phyloP scores from a whole-genome alignment of 1,140 invertebrate species.

The Vanessa atalanta region DNA sequence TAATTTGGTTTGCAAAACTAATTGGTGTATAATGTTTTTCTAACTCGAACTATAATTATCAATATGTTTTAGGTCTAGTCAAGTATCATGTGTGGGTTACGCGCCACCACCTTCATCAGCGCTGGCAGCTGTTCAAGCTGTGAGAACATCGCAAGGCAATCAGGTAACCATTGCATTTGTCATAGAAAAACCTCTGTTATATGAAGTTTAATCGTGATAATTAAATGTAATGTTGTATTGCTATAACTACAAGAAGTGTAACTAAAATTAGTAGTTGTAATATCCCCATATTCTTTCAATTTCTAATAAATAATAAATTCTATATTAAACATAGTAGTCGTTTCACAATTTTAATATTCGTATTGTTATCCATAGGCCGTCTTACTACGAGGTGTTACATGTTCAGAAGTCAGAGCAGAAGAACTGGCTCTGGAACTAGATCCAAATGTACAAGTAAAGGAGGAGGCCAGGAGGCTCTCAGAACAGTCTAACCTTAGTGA shows the following conservation, averaged over 20 bases:
- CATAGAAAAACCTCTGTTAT: too few relatives aligned
- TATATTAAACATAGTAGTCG: too few relatives aligned
- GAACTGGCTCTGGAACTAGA: constrained; percentile 73
- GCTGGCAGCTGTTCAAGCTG: constrained; percentile 80
- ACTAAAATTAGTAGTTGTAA: too few relatives aligned
- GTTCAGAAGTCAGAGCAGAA: constrained; percentile 73
- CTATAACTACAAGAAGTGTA: too few relatives aligned
- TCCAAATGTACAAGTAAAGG: constrained; percentile 82
- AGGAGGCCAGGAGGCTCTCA: constrained; percentile 81
- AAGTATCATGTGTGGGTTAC: constrained; percentile 81
- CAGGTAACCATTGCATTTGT: constrained; percentile 50
- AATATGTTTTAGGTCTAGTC: constrained; percentile 83
- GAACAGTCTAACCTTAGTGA: constrained; percentile 79
- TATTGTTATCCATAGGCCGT: constrained; percentile 57
- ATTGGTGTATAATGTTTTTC: too few relatives aligned
- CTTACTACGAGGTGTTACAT: constrained; percentile 71
- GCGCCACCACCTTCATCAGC: constrained; percentile 80
- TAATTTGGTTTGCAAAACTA: too few relatives aligned
- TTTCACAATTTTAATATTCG: constrained; percentile 11
- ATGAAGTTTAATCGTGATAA: too few relatives aligned
- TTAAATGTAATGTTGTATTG: too few relatives aligned
- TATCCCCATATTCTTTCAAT: too few relatives aligned
- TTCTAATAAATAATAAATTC: too few relatives aligned
- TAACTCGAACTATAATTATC: not conserved
- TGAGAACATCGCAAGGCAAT: constrained; percentile 74